Percentiles rank a stretch among this genome's conserved stretches.
Evolutionary conservation across 35 echinoderm and acorn worm genomes (phyloP).

Genomic region (Strongylocentrotus purpuratus): DNA sequence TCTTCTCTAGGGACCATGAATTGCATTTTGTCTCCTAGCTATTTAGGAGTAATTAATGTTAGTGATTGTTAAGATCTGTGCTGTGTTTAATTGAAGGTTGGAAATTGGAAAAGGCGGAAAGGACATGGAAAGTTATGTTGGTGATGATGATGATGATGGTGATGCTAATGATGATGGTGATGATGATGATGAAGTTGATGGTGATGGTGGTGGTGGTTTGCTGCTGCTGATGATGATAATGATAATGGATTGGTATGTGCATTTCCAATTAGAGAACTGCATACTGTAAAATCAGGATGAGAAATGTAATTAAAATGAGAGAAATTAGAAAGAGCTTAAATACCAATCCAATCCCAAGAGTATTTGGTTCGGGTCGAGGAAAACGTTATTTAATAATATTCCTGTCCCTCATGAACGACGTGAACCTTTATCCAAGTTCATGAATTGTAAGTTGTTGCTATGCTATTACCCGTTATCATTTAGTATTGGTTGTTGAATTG

Average conservation of each 20-base stretch:
- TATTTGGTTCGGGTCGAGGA: too few species aligned
- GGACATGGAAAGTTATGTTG: background rate
- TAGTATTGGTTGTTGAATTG: too few species aligned
- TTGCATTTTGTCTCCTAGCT: background rate
- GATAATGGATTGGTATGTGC: background rate
- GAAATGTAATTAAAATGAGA: too few species aligned
- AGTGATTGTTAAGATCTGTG: background rate
- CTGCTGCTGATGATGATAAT: background rate
- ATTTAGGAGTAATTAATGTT: background rate
- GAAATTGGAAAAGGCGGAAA: background rate
- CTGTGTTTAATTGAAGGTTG: background rate
- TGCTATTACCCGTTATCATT: too few species aligned
- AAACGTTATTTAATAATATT: too few species aligned
- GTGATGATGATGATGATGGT: constrained; percentile 7
- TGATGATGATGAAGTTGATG: background rate
- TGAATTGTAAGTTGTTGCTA: too few species aligned
- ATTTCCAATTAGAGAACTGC: too few species aligned
- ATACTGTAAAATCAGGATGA: too few species aligned
- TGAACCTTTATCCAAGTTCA: too few species aligned
- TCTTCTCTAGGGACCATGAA: background rate
- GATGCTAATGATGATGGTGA: background rate
- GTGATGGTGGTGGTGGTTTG: background rate
- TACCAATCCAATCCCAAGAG: too few species aligned
- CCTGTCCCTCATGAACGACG: too few species aligned
- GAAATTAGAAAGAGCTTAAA: too few species aligned